phyloP scores from a whole-genome alignment of 2,113 vertebrate species.

The Channa argus region DNA sequence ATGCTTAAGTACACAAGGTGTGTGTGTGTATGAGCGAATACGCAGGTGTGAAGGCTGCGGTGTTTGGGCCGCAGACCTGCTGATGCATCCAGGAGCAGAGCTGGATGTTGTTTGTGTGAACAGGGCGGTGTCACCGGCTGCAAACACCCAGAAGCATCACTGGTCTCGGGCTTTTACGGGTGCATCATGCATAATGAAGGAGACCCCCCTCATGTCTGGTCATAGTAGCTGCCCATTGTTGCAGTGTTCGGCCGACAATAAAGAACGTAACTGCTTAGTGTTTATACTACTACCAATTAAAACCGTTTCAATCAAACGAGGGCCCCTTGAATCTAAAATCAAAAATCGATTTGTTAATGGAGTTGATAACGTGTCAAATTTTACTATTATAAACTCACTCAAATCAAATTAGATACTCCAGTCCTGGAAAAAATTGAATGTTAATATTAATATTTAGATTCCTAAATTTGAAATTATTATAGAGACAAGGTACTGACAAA shows the following conservation, averaged over 20 bases:
- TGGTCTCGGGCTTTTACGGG: not conserved
- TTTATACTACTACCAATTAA: too few relatives aligned
- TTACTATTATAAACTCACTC: too few relatives aligned
- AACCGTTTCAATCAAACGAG: too few relatives aligned
- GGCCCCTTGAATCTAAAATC: too few relatives aligned
- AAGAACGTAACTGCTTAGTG: too few relatives aligned
- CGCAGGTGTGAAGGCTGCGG: constrained; percentile 20
- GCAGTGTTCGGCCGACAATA: not conserved
- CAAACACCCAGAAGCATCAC: constrained; percentile 12
- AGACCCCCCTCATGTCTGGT: not conserved
- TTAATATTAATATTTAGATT: too few relatives aligned
- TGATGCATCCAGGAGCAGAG: constrained; percentile 19
- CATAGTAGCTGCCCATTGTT: not conserved
- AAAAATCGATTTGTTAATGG: too few relatives aligned
- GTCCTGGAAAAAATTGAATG: too few relatives aligned
- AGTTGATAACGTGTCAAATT: too few relatives aligned
- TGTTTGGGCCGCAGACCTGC: constrained; percentile 64
- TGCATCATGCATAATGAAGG: constrained; percentile 24
- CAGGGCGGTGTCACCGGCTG: constrained; percentile 54
- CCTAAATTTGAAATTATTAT: not conserved
- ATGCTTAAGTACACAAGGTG: constrained; percentile 12
- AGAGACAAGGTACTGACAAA: not conserved
- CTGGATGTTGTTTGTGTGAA: constrained; percentile 1
- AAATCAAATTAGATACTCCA: too few relatives aligned
- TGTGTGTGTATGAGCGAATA: constrained; percentile 19